phyloP scores from a whole-genome alignment of 2,888 invertebrate species.

The Orchesellides sinensis region DNA sequence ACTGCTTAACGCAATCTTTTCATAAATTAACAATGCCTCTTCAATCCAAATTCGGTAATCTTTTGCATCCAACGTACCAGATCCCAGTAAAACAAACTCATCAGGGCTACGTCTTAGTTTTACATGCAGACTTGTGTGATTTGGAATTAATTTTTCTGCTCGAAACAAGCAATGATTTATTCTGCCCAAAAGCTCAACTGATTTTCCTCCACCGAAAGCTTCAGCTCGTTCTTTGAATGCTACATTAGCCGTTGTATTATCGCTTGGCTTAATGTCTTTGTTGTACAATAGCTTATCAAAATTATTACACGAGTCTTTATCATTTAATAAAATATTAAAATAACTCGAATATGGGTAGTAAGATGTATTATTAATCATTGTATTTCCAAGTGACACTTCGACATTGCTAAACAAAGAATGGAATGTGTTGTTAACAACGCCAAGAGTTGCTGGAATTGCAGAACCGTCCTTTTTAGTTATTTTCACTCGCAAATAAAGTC shows the following conservation, averaged over 20 bases:
- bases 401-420: slow-evolving; percentile 13
- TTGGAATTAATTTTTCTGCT: neutral
- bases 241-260: neutral
- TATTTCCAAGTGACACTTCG: neutral
- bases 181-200: neutral
- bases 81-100: neutral
- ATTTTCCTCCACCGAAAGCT: neutral
- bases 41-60: slow-evolving; percentile 1
- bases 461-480: neutral
- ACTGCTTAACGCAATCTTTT: neutral
- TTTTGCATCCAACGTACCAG: neutral
- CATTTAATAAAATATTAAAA: neutral
- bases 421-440: neutral
- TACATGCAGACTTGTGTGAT: neutral
- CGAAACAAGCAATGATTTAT: slow-evolving; percentile 1
- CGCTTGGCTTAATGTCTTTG: neutral
- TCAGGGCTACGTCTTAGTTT: neutral
- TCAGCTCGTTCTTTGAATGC: neutral
- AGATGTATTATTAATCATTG: neutral
- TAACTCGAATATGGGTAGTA: neutral
- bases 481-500: neutral
- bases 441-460: neutral
- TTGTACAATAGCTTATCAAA: neutral
- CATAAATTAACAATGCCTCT: neutral
- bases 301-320: neutral